A percentile compares a stretch with the other conserved stretches of the same genome.
These are phyloP conservation scores for Serinus canaria DNA, from an alignment of 2,113 vertebrate genomes.

Conservation along the genomic window DNA sequence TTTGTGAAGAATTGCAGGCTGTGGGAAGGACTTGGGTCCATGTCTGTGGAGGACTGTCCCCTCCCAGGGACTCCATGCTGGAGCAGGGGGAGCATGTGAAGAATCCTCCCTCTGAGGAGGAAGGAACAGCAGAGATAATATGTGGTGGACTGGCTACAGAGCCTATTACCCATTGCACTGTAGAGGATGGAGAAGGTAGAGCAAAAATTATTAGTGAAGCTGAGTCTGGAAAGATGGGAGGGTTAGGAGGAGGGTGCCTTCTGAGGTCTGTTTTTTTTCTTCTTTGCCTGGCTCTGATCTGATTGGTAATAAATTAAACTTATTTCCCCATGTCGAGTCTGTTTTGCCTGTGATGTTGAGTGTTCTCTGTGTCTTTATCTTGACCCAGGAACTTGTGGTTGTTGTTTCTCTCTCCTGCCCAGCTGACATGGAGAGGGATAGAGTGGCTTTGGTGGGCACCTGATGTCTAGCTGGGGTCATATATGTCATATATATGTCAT, in stretches of 20 bases:
- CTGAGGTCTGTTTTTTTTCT: not conserved
- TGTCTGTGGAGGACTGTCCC: not conserved
- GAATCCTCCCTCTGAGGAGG: not conserved
- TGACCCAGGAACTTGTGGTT: not conserved
- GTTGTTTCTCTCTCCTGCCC: not conserved
- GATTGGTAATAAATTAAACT: not conserved
- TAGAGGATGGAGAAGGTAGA: not conserved
- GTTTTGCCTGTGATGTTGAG: not conserved
- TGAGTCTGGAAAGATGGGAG: not conserved
- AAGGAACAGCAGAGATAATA: not conserved
- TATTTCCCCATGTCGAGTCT: accelerated
- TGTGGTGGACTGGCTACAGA: not conserved
- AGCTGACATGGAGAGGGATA: not conserved
- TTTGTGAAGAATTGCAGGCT: not conserved
- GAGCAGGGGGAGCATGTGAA: not conserved
- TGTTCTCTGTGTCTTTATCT: not conserved
- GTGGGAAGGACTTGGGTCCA: too few relatives aligned
- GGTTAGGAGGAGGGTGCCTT: not conserved
- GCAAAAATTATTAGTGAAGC: not conserved
- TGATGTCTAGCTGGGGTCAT: not conserved
- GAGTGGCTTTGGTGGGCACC: not conserved
- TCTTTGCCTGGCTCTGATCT: not conserved
- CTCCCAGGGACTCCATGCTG: accelerated
- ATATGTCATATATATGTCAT: too few relatives aligned
- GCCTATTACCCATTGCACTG: not conserved